These are phyloP conservation scores for Arrhamphus sclerolepis DNA, from an alignment of 2,797 vertebrate species.

Conservation along the genomic window DNA sequence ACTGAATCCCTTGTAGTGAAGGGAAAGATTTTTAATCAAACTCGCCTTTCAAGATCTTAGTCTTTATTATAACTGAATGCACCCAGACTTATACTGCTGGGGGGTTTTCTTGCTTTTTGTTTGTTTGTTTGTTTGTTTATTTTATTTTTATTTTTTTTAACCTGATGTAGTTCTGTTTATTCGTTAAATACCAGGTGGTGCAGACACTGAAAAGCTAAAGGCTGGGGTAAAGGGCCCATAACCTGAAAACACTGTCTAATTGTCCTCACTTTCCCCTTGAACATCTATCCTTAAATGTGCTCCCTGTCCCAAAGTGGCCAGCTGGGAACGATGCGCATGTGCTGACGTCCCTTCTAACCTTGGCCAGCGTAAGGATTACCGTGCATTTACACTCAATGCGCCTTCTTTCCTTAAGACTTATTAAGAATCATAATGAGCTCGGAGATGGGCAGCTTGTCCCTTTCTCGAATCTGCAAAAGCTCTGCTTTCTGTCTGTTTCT, in stretches of 20 bases:
- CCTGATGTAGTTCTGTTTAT: conserved; percentile 54
- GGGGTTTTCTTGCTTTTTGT: not conserved
- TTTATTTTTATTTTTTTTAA: conserved; percentile 36
- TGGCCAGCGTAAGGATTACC: conserved; percentile 98
- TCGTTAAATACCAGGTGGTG: conserved; percentile 65
- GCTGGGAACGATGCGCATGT: conserved; percentile 82
- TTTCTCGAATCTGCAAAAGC: conserved; percentile 82
- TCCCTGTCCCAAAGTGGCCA: conserved; percentile 75
- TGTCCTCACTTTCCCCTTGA: conserved; percentile 74
- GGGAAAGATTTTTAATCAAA: conserved; percentile 37
- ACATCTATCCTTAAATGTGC: conserved; percentile 73
- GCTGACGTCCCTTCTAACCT: conserved; percentile 97
- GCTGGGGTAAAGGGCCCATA: conserved; percentile 55
- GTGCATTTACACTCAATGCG: conserved; percentile 98
- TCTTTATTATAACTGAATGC: conserved; percentile 7
- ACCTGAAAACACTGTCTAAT: conserved; percentile 65
- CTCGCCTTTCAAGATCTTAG: conserved; percentile 14
- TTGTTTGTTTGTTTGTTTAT: too few relatives aligned
- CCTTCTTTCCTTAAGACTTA: conserved; percentile 99
- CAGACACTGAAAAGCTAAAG: conserved; percentile 50
- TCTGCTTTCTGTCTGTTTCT: conserved; percentile 52
- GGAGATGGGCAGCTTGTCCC: conserved; percentile 90
- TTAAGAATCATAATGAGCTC: conserved; percentile 99
- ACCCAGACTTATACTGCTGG: conserved; percentile 11
- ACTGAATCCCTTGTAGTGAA: conserved; percentile 33